Base-by-base conservation (phyloP, 2,797 vertebrate species). In the Crenichthys baileyi region DNA sequence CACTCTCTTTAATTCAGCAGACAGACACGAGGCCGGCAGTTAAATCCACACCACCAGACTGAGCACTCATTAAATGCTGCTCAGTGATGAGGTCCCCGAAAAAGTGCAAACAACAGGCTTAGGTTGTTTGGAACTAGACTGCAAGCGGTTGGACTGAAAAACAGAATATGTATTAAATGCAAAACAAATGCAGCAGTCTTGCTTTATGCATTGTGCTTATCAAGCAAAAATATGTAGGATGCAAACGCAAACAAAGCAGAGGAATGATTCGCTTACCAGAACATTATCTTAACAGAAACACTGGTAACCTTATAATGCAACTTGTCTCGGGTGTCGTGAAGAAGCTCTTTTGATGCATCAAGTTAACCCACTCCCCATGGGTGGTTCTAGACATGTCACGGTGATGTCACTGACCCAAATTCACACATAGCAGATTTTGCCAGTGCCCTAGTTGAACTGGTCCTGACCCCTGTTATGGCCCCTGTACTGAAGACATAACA, bases 1-100 rank as follows among this genome's bases (percentile, higher is more conserved):
- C 75, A 83, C 36, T 82, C 77, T 75, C 72, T 84, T 77, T 83
- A 73, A 79, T 79, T 83, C 77, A 74, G 77, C 72, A 81, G 79
- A 78, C 79, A 88, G 88, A 89, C 79, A 56, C 53, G 72, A 77
- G 76, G 78, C 79, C 76, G 76, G 83, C 83, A 70, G 70, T 80
- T 84, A 87, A 86, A 88, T 87, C 87, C 85, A 82, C 63, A 55
- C 70, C 71, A 75, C 76, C 82, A 79, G 79, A 84, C 83, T 80
- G 75, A 88, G 80, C 85, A 83, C 87, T 86, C 88, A 89, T 83
- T 85, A 80, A 90, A 85, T 73, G 76, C 74, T 87, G 71, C 8
- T 76, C 86, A 76, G 79, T 90, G 89, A 92, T 88, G n/a, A n/a
- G 18, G 61, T 65, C 75, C 63, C 24, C 73, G 72, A 36, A 8